A percentile compares a stretch with the other conserved stretches of the same genome.
These are phyloP conservation scores for Chionis minor DNA, from an alignment of 2,113 vertebrate genomes.

Conservation along the genomic window DNA sequence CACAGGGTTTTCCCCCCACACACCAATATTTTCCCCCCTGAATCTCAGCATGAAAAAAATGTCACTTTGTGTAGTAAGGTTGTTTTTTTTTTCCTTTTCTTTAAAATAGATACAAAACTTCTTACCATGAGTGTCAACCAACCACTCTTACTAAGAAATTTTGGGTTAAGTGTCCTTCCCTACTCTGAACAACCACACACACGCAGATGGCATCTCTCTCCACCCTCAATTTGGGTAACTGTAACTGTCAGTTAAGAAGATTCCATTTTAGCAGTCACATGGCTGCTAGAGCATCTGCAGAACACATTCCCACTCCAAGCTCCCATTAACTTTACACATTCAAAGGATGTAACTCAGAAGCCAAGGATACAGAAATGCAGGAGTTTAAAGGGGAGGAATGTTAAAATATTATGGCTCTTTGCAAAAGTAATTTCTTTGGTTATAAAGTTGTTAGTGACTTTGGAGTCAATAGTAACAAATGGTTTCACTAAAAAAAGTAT, in stretches of 20 bases:
- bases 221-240: neutral
- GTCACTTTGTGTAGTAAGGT: neutral
- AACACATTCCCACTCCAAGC: neutral
- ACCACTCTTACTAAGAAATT: neutral
- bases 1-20: rapidly evolving
- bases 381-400: neutral
- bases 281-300: neutral
- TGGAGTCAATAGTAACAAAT: neutral
- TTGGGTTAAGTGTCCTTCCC: neutral
- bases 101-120: neutral
- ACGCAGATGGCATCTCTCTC: neutral
- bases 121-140: neutral
- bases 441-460: neutral
- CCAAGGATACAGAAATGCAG: neutral
- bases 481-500: neutral
- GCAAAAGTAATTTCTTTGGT: neutral
- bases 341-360: neutral
- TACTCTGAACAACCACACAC: neutral
- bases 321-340: neutral
- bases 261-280: neutral
- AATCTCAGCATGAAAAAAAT: neutral
- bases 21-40: rapidly evolving
- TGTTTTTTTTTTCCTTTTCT: neutral
- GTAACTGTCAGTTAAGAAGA: neutral
- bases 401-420: neutral